Percentiles rank a stretch among this genome's conserved stretches.
phyloP scores from a whole-genome alignment of 2,797 vertebrate species.

The Lithobates pipiens region DNA sequence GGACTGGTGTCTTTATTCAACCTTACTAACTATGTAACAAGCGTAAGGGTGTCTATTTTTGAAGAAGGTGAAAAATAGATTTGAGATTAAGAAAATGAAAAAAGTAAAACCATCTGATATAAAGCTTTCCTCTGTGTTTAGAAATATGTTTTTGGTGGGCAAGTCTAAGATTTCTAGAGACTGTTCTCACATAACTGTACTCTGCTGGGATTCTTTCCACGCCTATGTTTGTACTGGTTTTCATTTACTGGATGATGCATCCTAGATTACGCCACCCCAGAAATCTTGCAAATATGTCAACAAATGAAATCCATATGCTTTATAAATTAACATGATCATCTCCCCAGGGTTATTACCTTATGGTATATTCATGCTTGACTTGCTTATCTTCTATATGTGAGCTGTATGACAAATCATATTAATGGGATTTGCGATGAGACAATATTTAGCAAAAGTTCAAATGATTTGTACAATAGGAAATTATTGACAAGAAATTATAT shows the following conservation, averaged over 20 bases:
- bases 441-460: neutral
- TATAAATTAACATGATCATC: neutral
- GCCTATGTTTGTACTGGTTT: neutral
- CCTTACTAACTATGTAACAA: no score
- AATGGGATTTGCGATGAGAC: neutral
- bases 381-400: neutral
- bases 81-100: no score
- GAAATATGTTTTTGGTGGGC: neutral
- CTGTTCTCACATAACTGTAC: constrained; percentile 18
- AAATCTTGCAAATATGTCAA: neutral
- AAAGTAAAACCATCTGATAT: no score
- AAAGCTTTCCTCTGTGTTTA: neutral
- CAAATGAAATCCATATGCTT: neutral
- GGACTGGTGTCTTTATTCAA: no score
- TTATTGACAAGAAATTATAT: neutral
- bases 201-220: neutral
- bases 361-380: neutral
- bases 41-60: no score
- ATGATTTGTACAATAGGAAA: neutral
- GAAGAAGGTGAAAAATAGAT: no score
- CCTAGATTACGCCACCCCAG: neutral
- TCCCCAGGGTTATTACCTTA: neutral
- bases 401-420: neutral
- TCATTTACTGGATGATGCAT: constrained; percentile 3
- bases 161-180: neutral